Conservation (phyloP, 2,888 invertebrate genomes). For the Tetranychus piercei region DNA sequence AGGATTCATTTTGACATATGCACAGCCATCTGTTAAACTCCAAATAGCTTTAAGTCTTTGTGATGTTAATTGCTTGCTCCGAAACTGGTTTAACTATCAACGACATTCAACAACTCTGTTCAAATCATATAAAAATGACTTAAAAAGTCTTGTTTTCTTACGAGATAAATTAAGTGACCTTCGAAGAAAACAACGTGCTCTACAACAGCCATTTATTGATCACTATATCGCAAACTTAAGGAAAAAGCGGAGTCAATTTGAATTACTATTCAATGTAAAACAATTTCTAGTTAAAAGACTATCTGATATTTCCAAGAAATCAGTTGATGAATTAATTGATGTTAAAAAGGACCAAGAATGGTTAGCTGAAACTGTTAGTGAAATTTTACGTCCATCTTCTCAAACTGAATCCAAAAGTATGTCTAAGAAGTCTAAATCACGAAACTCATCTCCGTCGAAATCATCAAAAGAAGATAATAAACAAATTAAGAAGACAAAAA, state of each 20-base stretch:
- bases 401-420: neutral
- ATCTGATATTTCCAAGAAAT: neutral
- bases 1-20: constrained; percentile 45
- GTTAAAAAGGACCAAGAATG: neutral
- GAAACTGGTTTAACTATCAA: constrained; percentile 17
- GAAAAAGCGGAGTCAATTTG: neutral
- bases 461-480: neutral
- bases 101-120: neutral
- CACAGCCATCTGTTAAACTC: constrained; percentile 23
- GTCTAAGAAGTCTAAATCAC: neutral
- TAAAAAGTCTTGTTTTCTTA: constrained; percentile 9
- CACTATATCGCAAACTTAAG: neutral
- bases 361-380: neutral
- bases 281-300: neutral
- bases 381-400: neutral
- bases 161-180: neutral
- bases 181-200: neutral
- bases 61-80: constrained; percentile 21
- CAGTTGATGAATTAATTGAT: neutral
- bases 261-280: neutral
- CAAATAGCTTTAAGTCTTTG: constrained; percentile 24
- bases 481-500: neutral
- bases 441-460: neutral
- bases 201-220: neutral
- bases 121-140: constrained; percentile 2